These are phyloP conservation scores for Pseudolaguvia tuberculata DNA, from an alignment of 2,113 vertebrate genomes.

Conservation along the genomic window DNA sequence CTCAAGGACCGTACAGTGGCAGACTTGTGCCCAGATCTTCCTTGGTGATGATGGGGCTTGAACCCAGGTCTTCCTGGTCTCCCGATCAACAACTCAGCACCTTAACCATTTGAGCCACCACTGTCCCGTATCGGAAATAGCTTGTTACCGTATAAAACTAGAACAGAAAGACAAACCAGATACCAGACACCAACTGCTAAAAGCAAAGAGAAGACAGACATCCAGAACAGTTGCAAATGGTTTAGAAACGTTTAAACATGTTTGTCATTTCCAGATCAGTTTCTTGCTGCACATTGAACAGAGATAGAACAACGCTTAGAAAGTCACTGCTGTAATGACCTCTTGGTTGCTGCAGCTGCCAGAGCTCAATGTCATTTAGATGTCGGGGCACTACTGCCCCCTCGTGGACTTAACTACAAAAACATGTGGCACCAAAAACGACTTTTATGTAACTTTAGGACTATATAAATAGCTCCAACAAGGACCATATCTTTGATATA, in stretches of 20 bases:
- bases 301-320: conserved; percentile 44
- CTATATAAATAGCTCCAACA: too few species aligned
- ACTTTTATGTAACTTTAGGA: background rate
- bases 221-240: background rate
- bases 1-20: too few species aligned
- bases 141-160: background rate
- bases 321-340: conserved; percentile 61
- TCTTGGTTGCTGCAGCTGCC: conserved; percentile 55
- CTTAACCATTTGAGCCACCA: too few species aligned
- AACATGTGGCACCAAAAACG: background rate
- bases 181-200: background rate
- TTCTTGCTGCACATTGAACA: conserved; percentile 22
- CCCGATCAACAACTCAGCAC: too few species aligned
- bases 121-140: background rate
- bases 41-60: too few species aligned
- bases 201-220: background rate
- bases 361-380: conserved; percentile 57
- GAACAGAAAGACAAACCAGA: background rate
- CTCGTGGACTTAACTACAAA: conserved; percentile 51
- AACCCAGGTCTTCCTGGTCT: too few species aligned
- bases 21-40: too few species aligned
- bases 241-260: background rate
- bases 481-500: background rate
- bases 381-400: conserved; percentile 52
- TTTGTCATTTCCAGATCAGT: too few species aligned